Percentiles rank a stretch among this genome's conserved stretches.
These are phyloP conservation scores for Eutolmus rufibarbis DNA, from an alignment of 2,888 invertebrate species.

Conservation along the genomic window DNA sequence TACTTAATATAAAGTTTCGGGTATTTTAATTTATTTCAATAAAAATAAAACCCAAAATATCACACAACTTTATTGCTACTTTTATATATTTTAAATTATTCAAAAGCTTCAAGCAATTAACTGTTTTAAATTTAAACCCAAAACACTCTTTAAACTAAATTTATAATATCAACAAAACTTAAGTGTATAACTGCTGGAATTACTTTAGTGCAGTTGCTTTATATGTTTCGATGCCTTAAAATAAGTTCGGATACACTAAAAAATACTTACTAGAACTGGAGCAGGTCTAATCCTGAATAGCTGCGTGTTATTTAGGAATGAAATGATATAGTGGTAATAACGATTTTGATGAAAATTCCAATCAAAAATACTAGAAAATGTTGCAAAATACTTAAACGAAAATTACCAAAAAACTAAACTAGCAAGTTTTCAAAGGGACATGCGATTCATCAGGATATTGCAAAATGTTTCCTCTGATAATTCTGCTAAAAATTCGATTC, in stretches of 20 bases:
- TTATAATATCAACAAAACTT: background rate
- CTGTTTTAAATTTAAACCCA: background rate
- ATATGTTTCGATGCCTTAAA: background rate
- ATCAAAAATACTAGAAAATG: conserved; percentile 44
- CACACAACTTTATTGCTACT: background rate
- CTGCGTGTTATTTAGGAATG: conserved; percentile 63
- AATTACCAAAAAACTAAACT: background rate
- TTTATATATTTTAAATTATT: background rate
- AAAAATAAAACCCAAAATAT: background rate
- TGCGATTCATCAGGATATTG: background rate
- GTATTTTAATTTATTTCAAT: background rate
- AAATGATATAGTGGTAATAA: conserved; percentile 43
- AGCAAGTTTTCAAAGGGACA: background rate
- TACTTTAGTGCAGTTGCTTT: background rate
- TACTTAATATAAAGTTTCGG: background rate
- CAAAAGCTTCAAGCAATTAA: background rate
- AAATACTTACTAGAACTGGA: conserved; percentile 96
- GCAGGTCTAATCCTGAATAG: conserved; percentile 99
- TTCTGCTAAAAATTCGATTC: background rate
- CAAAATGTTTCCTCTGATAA: background rate
- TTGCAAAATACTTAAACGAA: background rate
- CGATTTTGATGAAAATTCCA: conserved; percentile 29
- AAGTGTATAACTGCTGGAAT: background rate
- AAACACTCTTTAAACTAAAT: background rate
- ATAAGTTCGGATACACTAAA: conserved; percentile 43